Percentiles rank a stretch among this genome's conserved stretches.
phyloP scores from a whole-genome alignment of 2,797 vertebrate species.

The Ibycter americanus region DNA sequence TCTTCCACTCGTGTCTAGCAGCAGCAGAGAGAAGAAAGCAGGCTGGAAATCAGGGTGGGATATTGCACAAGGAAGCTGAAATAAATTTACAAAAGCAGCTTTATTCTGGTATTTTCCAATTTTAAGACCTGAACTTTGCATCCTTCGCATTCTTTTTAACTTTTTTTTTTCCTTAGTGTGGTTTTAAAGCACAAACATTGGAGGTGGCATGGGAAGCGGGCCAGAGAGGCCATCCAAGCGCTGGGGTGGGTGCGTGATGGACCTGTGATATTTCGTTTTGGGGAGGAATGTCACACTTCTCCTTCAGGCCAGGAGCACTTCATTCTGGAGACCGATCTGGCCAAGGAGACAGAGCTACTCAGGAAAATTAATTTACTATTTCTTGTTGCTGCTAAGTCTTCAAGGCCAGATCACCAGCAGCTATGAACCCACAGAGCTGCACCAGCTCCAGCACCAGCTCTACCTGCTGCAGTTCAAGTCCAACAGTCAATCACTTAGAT shows the following conservation, averaged over 20 bases:
- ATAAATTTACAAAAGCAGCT: neutral
- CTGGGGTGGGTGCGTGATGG: neutral
- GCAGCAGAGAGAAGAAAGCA: neutral
- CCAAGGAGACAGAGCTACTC: neutral
- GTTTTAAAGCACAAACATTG: neutral
- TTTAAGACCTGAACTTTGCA: neutral
- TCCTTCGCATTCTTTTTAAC: neutral
- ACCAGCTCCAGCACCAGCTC: neutral
- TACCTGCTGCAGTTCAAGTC: neutral
- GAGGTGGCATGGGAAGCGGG: fast-evolving
- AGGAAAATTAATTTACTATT: neutral
- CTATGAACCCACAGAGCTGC: neutral
- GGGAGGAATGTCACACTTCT: conserved; percentile 21
- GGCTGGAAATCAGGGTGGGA: neutral
- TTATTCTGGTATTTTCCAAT: neutral
- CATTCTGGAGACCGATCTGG: neutral
- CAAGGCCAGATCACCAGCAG: neutral
- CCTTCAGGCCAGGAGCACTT: conserved; percentile 5
- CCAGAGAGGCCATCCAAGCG: neutral
- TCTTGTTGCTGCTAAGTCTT: neutral
- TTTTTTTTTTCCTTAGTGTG: neutral
- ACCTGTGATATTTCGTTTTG: neutral
- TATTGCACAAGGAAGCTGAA: neutral
- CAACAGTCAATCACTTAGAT: neutral
- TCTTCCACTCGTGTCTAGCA: neutral